Conservation (phyloP, 2,797 vertebrate species). For the Tinamus major region DNA sequence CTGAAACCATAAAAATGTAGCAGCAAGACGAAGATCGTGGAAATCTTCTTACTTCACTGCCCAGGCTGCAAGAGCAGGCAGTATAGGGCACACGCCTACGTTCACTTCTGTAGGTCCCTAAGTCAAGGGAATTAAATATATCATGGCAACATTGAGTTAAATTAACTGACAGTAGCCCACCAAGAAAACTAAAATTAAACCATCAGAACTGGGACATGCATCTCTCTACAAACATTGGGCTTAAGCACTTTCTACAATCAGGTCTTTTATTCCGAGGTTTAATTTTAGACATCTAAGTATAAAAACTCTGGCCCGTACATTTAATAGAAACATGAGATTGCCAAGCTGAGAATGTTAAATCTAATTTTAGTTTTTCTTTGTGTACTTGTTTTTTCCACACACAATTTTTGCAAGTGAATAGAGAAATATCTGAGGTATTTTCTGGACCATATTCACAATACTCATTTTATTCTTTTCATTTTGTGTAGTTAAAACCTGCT, state of each 20-base stretch:
- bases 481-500: constrained; percentile 5
- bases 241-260: constrained; percentile 68
- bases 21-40: neutral
- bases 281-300: constrained; percentile 66
- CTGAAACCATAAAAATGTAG: neutral
- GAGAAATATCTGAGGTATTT: constrained; percentile 66
- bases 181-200: constrained; percentile 58
- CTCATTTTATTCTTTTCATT: constrained; percentile 12
- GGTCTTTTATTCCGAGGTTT: constrained; percentile 50
- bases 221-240: constrained; percentile 34
- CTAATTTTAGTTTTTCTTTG: constrained; percentile 70
- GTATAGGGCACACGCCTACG: fast-evolving
- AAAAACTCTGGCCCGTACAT: constrained; percentile 66
- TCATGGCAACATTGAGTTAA: neutral
- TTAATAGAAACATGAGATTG: constrained; percentile 27
- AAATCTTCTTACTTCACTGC: fast-evolving
- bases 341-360: constrained; percentile 65
- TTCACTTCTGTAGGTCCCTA: neutral
- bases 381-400: constrained; percentile 48
- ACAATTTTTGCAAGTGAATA: constrained; percentile 54
- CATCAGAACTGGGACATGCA: constrained; percentile 39
- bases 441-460: constrained; percentile 40
- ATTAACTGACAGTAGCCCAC: neutral
- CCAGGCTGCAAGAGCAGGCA: neutral
- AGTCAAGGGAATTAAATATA: neutral